Percentiles rank a stretch among this genome's conserved stretches.
These are phyloP conservation scores for Otus sunia DNA, from an alignment of 2,113 vertebrate genomes.

Conservation along the genomic window DNA sequence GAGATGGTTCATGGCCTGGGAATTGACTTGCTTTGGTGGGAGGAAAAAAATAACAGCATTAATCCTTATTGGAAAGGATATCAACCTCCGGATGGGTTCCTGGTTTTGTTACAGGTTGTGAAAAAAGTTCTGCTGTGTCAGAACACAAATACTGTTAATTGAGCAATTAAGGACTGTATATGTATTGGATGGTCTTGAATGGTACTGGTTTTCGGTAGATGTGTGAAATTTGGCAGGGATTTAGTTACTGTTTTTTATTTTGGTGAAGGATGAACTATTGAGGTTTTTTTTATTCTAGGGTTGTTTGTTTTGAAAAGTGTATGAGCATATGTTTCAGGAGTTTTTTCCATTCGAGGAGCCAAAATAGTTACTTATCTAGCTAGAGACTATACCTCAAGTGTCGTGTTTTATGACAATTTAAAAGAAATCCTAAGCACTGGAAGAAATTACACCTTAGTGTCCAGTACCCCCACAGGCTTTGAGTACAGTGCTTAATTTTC, in stretches of 20 bases:
- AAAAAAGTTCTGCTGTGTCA: background rate
- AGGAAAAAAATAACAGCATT: background rate
- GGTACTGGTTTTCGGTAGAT: background rate
- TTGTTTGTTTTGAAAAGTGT: background rate
- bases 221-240: background rate
- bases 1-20: background rate
- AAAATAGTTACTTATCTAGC: background rate
- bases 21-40: background rate
- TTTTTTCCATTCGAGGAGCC: background rate
- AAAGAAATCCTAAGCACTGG: background rate
- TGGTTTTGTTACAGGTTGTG: background rate
- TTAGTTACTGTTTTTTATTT: background rate
- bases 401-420: background rate
- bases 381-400: background rate
- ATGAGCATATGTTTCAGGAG: background rate
- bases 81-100: background rate
- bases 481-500: background rate
- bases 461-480: background rate
- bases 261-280: background rate
- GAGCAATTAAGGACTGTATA: background rate
- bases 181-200: background rate
- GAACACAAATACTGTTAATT: background rate
- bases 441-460: background rate
- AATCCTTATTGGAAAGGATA: background rate
- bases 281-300: background rate